Conservation (phyloP, 2,888 invertebrate species). For the Pseudolycoriella hygida region DNA sequence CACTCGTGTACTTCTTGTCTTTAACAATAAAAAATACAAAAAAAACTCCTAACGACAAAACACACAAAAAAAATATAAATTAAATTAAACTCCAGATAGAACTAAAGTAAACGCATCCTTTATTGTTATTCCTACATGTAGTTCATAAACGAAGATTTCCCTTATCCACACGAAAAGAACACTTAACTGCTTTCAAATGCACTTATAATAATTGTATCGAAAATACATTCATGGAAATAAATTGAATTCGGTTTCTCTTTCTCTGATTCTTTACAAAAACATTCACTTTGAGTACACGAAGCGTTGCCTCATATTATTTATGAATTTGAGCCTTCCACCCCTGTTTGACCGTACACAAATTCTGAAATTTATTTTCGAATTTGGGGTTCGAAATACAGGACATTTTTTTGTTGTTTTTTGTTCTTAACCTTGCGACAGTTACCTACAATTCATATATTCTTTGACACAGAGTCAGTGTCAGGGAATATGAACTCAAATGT, state of each 20-base stretch:
- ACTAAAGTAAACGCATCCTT: neutral
- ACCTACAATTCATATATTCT: no score
- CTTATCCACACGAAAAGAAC: neutral
- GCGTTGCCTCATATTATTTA: neutral
- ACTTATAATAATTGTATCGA: constrained; percentile 4
- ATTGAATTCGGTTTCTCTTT: neutral
- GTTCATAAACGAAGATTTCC: neutral
- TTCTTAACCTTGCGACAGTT: no score
- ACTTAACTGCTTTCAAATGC: constrained; percentile 1
- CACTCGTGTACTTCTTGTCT: no score
- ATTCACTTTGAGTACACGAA: neutral
- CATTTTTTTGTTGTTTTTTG: no score
- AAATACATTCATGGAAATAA: constrained; percentile 1
- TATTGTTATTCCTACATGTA: neutral
- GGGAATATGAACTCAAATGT: no score
- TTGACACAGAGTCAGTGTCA: no score
- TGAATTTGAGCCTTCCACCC: neutral
- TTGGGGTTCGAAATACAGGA: no score
- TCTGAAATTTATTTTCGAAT: no score
- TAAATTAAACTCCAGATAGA: no score
- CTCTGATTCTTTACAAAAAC: neutral
- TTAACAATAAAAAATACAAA: neutral
- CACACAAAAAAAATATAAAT: no score
- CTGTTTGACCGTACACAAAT: no score
- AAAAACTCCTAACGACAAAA: neutral